Base-by-base conservation (phyloP, 2,797 vertebrate species). In the Sebastiscus tertius region DNA sequence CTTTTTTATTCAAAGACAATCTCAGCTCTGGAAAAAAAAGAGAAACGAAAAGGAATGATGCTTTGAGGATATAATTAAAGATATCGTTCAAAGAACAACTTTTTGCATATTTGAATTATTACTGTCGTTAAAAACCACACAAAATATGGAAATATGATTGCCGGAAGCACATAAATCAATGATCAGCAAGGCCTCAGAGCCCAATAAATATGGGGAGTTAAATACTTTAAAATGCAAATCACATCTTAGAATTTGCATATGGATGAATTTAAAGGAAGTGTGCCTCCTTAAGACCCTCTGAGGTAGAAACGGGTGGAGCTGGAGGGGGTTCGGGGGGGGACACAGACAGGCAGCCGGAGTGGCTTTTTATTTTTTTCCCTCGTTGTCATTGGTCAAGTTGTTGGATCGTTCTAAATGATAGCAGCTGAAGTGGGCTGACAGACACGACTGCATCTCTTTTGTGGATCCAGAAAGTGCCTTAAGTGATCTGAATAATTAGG, bases 221-320 rank as follows among this genome's bases (percentile, higher is more conserved):
- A 99, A 98, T 97, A 98, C 97, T 99, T 99, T 98, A 98, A 99
- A 99, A 99, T 98, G 97, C 98, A 99, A 99, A 99, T 99, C 96
- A 96, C 96, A 95, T 96, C 93, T 95, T 93, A 94, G 95, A 93
- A 99, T 99, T 99, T 98, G 97, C 98, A 99, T 99, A 98, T 96
- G 97, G 96, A 96, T 96, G 97, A 98, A 98, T 99, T 98, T 97
- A 98, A 97, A 97, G 97, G 97, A 96, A 97, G 97, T 97, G 95
- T 96, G 97, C 96, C 97, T 97, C 96, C 97, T 97, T 97, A 97
- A 97, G 97, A 97, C 96, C 96, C 97, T 98, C 96, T 97, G 97
- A 97, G 97, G 97, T 98, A 97, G 95, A 96, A 96, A 95, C 94
- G 95, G 96, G 95, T 92, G 95, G 95, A 96, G 96, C 91, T 92